Conservation (phyloP, 2,797 vertebrate genomes). For the Austrolebias charrua region DNA sequence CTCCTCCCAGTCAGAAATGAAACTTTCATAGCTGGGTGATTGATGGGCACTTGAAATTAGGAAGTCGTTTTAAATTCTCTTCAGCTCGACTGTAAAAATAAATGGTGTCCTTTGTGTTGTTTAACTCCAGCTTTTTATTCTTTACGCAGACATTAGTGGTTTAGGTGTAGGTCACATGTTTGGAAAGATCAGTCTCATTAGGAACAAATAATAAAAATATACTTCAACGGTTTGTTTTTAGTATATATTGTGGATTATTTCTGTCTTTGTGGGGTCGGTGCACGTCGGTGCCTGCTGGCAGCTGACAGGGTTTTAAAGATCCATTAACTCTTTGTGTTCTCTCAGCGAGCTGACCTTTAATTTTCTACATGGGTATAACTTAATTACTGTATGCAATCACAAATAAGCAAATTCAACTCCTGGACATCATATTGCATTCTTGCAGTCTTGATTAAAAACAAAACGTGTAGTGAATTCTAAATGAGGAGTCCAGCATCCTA, state of each 20-base stretch:
- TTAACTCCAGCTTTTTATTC: constrained; percentile 62
- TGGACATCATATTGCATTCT: constrained; percentile 8
- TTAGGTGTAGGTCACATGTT: constrained; percentile 24
- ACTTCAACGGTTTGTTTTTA: background rate
- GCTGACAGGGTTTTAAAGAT: constrained; percentile 56
- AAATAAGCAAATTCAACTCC: background rate
- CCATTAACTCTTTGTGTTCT: constrained; percentile 64
- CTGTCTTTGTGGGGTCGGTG: constrained; percentile 1
- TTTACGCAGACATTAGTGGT: constrained; percentile 15
- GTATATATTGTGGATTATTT: constrained; percentile 10
- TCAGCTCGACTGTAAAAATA: constrained; percentile 67
- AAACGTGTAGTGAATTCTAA: background rate
- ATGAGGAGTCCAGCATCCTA: constrained; percentile 10
- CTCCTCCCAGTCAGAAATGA: constrained; percentile 74
- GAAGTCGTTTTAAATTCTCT: constrained; percentile 75
- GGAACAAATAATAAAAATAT: constrained; percentile 1
- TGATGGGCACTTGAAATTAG: constrained; percentile 77
- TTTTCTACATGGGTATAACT: constrained; percentile 39
- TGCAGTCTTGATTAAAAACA: background rate
- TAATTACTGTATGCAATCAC: background rate
- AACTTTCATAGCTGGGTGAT: constrained; percentile 84
- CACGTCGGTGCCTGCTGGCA: too few species aligned
- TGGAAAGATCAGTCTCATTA: constrained; percentile 22
- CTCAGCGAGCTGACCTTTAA: constrained; percentile 50
- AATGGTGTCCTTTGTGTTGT: constrained; percentile 66